phyloP scores from a whole-genome alignment of 1,140 invertebrate species.

The Propsilocerus akamusi region DNA sequence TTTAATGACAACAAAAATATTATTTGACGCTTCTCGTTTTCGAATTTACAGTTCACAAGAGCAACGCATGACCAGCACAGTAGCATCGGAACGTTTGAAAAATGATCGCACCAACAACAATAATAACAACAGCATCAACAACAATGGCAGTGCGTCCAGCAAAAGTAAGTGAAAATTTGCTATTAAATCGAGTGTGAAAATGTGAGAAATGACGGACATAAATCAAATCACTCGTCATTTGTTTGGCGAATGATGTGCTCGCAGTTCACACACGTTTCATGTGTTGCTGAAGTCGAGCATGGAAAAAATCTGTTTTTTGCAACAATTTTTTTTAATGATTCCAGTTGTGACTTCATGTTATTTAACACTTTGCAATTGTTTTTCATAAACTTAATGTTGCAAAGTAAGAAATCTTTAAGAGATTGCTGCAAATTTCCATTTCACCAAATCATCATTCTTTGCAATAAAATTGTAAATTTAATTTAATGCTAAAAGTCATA shows the following conservation, averaged over 20 bases:
- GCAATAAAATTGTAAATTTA: no score
- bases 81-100: not conserved
- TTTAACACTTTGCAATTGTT: not conserved
- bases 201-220: not conserved
- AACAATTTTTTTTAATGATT: not conserved
- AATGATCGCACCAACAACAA: not conserved
- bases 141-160: not conserved
- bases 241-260: not conserved
- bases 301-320: not conserved
- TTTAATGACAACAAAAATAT: no score
- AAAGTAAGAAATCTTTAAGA: no score
- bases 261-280: not conserved
- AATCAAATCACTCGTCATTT: not conserved
- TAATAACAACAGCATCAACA: not conserved
- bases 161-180: slow-evolving; percentile 1
- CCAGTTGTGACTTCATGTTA: not conserved
- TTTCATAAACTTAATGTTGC: not conserved
- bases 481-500: no score
- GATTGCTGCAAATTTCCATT: no score
- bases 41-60: not conserved
- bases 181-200: no score
- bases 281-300: not conserved
- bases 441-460: no score
- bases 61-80: not conserved
- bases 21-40: no score